Conservation (phyloP, 2,113 vertebrate species). For the Mormyrus lacerda region DNA sequence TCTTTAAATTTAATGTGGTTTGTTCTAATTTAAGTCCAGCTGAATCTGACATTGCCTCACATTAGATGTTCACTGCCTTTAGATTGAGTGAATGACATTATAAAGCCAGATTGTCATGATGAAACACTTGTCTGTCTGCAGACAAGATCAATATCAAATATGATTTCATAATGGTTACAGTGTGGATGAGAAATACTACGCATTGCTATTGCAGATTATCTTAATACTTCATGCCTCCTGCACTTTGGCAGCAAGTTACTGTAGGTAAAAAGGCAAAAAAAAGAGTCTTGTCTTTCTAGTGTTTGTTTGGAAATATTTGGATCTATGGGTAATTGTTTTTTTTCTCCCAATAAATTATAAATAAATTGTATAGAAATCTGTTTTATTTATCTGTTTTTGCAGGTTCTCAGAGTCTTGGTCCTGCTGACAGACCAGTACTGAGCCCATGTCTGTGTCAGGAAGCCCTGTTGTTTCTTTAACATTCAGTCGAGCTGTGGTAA, state of each 20-base stretch:
- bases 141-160: not conserved
- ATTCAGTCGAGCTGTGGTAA: slow-evolving; percentile 18
- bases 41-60: not conserved
- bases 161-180: not conserved
- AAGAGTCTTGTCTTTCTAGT: not conserved
- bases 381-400: not conserved
- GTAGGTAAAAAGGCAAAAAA: not conserved
- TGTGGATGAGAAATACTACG: not conserved
- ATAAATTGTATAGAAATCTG: slow-evolving; percentile 1
- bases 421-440: slow-evolving; percentile 30
- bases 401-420: not conserved
- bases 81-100: not conserved
- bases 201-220: not conserved
- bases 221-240: not conserved
- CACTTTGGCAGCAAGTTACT: not conserved
- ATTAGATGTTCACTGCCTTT: not conserved
- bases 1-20: not conserved
- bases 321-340: not conserved
- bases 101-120: not conserved
- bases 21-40: not conserved
- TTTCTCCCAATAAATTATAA: not conserved
- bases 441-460: slow-evolving; percentile 18
- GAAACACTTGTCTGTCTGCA: not conserved
- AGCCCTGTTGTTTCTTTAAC: not conserved
- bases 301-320: not conserved